Conservation (phyloP, 2,113 vertebrate species). For the Crypturellus undulatus region DNA sequence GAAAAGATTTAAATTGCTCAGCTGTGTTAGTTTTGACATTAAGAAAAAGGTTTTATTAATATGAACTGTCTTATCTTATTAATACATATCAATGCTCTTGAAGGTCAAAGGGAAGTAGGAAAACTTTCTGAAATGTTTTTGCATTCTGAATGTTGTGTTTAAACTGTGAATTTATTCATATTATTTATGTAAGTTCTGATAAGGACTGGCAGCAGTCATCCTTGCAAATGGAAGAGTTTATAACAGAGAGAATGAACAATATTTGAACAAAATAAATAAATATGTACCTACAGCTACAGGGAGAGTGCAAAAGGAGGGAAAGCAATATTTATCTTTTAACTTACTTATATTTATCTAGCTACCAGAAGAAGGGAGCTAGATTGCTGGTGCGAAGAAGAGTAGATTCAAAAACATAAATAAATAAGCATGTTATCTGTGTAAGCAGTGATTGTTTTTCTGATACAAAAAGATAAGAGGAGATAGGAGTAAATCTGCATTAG, state of each 20-base stretch:
- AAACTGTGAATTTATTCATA: background rate
- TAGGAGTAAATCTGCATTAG: background rate
- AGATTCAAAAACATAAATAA: background rate
- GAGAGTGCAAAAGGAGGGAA: background rate
- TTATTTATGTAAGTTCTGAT: background rate
- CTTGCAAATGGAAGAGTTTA: background rate
- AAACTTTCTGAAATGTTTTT: background rate
- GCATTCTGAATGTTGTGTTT: background rate
- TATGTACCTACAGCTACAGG: background rate
- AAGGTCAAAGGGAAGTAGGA: background rate
- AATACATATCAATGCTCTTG: background rate
- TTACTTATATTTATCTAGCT: background rate
- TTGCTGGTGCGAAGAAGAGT: background rate
- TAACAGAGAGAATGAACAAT: background rate
- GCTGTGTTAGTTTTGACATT: background rate
- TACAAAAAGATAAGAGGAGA: background rate
- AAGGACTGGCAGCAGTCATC: background rate
- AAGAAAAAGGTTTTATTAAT: background rate
- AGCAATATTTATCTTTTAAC: background rate
- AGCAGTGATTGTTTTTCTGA: background rate
- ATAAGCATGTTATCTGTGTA: background rate
- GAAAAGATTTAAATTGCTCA: background rate
- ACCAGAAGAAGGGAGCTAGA: background rate
- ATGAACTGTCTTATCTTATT: background rate
- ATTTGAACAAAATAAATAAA: background rate